Evolutionary conservation across 1,140 invertebrate genomes (phyloP).

Genomic region (Teleopsis dalmanni): DNA sequence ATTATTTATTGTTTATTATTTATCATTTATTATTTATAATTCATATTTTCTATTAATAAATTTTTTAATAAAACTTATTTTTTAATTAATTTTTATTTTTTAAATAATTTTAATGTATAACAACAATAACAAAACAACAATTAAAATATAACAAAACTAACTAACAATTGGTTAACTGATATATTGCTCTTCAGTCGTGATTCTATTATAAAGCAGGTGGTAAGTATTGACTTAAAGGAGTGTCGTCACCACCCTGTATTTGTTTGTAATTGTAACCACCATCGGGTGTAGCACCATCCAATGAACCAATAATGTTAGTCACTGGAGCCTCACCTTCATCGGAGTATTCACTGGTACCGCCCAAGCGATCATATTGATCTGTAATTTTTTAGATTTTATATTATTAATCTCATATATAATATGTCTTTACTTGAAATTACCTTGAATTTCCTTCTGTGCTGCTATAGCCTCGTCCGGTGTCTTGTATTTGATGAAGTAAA

Average conservation of each 20-base stretch:
- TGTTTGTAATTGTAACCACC: conserved; percentile 39
- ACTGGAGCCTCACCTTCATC: conserved; percentile 37
- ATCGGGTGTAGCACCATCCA: conserved; percentile 37
- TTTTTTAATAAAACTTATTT: too few species aligned
- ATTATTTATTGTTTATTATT: not conserved
- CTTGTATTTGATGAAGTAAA: conserved; percentile 69
- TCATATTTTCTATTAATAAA: not conserved
- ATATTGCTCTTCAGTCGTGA: not conserved
- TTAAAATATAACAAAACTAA: too few species aligned
- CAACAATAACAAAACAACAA: too few species aligned
- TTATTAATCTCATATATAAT: not conserved
- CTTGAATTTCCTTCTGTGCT: conserved; percentile 41
- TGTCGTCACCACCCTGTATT: conserved; percentile 14
- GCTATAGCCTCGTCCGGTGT: conserved; percentile 52
- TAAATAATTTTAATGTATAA: too few species aligned
- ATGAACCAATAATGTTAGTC: conserved; percentile 36
- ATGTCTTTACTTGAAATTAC: conserved; percentile 10
- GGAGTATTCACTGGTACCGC: conserved; percentile 36
- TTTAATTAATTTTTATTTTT: not conserved
- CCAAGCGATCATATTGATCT: conserved; percentile 38
- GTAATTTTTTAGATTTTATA: not conserved
- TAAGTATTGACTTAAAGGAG: conserved; percentile 10
- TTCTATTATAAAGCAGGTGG: conserved; percentile 4
- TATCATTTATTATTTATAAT: not conserved
- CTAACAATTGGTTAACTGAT: conserved; percentile 2